Conservation (phyloP, 2,888 invertebrate genomes). For the Listrodromus nycthemerus region DNA sequence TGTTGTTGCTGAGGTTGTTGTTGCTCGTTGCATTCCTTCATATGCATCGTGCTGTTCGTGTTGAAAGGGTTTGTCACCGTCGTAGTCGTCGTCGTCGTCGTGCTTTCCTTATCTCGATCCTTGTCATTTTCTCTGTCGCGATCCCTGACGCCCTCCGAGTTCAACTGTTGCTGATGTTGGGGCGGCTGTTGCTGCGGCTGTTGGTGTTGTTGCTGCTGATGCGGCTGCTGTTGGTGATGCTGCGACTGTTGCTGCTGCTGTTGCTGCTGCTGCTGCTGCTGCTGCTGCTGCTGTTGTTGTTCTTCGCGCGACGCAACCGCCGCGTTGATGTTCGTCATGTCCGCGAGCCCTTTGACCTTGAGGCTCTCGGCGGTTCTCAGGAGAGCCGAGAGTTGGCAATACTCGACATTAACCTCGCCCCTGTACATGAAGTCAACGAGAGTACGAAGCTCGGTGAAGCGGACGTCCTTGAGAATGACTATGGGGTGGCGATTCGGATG, state of each 20-base stretch:
- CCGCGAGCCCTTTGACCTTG: slow-evolving; percentile 96
- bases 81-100: slow-evolving; percentile 64
- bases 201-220: slow-evolving; percentile 74
- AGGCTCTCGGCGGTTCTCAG: slow-evolving; percentile 97
- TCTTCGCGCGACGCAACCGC: slow-evolving; percentile 85
- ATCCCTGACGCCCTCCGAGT: slow-evolving; percentile 71
- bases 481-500: slow-evolving; percentile 97
- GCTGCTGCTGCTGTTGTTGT: slow-evolving; percentile 85
- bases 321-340: slow-evolving; percentile 94
- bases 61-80: slow-evolving; percentile 71
- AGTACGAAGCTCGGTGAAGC: slow-evolving; percentile 95
- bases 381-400: slow-evolving; percentile 95
- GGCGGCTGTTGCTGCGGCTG: slow-evolving; percentile 73
- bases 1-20: slow-evolving; percentile 62
- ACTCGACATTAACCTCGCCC: slow-evolving; percentile 97
- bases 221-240: too few relatives aligned
- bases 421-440: slow-evolving; percentile 98
- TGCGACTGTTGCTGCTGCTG: too few relatives aligned
- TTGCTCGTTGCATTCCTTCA: slow-evolving; percentile 78
- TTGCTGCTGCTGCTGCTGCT: slow-evolving; percentile 71
- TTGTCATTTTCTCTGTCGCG: slow-evolving; percentile 73
- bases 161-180: slow-evolving; percentile 41
- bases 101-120: slow-evolving; percentile 70
- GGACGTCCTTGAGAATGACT: slow-evolving; percentile 97
- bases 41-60: slow-evolving; percentile 59